These are phyloP conservation scores for Caenorhabditis wallacei DNA, from an alignment of 2,888 invertebrate genomes.

Conservation along the genomic window DNA sequence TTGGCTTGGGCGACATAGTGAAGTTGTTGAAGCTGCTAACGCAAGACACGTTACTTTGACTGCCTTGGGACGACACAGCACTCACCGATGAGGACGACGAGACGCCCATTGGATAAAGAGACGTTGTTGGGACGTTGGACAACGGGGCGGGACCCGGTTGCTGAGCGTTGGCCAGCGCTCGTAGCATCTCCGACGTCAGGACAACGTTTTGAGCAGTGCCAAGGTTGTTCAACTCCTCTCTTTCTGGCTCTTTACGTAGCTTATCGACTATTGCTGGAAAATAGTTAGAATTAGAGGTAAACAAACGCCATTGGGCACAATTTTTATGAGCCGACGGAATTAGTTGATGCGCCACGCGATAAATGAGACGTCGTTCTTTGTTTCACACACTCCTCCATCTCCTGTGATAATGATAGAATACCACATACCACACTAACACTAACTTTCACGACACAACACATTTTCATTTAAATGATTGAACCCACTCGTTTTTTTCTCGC, in stretches of 20 bases:
- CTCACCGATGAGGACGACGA: slow-evolving; percentile 46
- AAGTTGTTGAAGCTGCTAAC: slow-evolving; percentile 65
- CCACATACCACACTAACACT: slow-evolving; percentile 41
- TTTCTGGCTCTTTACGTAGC: slow-evolving; percentile 31
- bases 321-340: background rate
- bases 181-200: slow-evolving; percentile 40
- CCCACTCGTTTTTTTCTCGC: background rate
- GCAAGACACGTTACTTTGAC: slow-evolving; percentile 62
- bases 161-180: slow-evolving; percentile 19
- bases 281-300: slow-evolving; percentile 23
- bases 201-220: slow-evolving; percentile 8
- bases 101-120: slow-evolving; percentile 29
- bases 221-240: slow-evolving; percentile 4
- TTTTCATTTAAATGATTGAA: slow-evolving; percentile 8
- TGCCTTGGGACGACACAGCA: slow-evolving; percentile 55
- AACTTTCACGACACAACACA: slow-evolving; percentile 33
- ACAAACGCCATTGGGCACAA: background rate
- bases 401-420: slow-evolving; percentile 30
- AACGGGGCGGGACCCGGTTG: background rate
- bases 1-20: slow-evolving; percentile 58
- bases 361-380: background rate
- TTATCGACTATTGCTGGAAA: slow-evolving; percentile 58
- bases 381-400: slow-evolving; percentile 5
- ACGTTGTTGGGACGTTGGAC: slow-evolving; percentile 5
- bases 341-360: background rate